Evolutionary conservation across 2,797 vertebrate species (phyloP), one percentile per base, ranked within the genome.

Genomic region (Nyctibius grandis): DNA sequence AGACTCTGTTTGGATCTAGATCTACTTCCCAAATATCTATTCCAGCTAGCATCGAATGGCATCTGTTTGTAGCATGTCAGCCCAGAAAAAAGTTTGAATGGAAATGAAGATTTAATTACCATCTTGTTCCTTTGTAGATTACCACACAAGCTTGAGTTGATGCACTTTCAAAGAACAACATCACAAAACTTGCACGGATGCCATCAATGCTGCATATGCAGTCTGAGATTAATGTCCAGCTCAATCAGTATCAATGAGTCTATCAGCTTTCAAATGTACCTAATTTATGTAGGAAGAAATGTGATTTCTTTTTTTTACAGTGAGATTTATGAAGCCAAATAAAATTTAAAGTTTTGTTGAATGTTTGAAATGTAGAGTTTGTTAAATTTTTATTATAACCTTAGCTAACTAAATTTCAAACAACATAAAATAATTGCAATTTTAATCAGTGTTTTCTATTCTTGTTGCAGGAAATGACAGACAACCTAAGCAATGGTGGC

Each of bases 401-500:
- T 90, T 88, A 95, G 59, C 15, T 78, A 89, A 84, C 51, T 94
- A 63, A 83, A 61, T 91, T 90, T 80, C 63, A 81, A 96, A 47
- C 10, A 91, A 17, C n/a, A 36, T 48, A 88, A 86, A 73, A 47
- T 65, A 93, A 89, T 57, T 59, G 12, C 47, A 60, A 91, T 94
- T 94, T 90, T 96, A 95, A 98, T 90, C 88, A 60, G 33, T 86
- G 34, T 59, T 91, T 97, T 93, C 95, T 97, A 67, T 97, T 97
- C 96, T 97, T 89, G 73, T 97, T 96, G 92, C 98, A 99, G 99
- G 99, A 99, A 98, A 97, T 99, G 94, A 98, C 99, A 96, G 99
- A 99, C 98, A 99, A 98, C 97, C 98, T 99, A 96, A 99, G 99
- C 95, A 99, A 99, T 40, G 99, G 99, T 97, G 98, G 99, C 86